Evolutionary conservation across 2,888 invertebrate genomes (phyloP), one percentile per base, ranked within the genome.

Genomic region (Ophion obscuratus): DNA sequence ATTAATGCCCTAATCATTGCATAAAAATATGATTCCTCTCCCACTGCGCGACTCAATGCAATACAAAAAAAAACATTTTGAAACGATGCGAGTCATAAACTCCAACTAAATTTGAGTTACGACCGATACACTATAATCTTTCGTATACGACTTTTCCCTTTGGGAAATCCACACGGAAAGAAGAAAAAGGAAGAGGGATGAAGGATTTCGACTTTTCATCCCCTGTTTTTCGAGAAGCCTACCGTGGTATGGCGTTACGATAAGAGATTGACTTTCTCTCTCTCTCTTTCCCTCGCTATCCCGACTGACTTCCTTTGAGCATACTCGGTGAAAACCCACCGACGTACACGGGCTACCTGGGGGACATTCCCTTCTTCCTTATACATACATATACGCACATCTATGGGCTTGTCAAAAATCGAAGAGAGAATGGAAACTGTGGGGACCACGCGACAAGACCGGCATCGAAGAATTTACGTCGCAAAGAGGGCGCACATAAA

Each of bases 221-320:
- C 67, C 84, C 67, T 67, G 44, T 76, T 76, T 76, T 81, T 82
- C 44, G 57, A 27, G 64, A 27, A 62, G 73, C 73, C 74, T 71
- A 71, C 57, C 70, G 81, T 79, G 17, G 36, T 36, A 31, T 81
- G 59, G 36, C 78, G 80, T 87, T 84, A 68, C 81, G 83, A 77
- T 83, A 84, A 76, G 81, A 84, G 84, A 86, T 87, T 86, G 79
- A 86, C 84, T 85, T 86, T 81, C 27, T 84, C 47, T 6, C 53
- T 53, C 53, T 53, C 53, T 53, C 53, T 14, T 2, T 47, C 47
- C 47, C 53, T 14, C 11, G 11, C 53, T 4, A 53, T 53, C 11
- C 36, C 36, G 36, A 24, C 36, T 36, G 6, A 7, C 40, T 6
- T 5, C 78, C 76, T 79, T 84, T 81, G 78, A 87, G 80, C 6